These are phyloP conservation scores for Andricus quercusramuli DNA, from an alignment of 2,888 invertebrate species.

Conservation along the genomic window DNA sequence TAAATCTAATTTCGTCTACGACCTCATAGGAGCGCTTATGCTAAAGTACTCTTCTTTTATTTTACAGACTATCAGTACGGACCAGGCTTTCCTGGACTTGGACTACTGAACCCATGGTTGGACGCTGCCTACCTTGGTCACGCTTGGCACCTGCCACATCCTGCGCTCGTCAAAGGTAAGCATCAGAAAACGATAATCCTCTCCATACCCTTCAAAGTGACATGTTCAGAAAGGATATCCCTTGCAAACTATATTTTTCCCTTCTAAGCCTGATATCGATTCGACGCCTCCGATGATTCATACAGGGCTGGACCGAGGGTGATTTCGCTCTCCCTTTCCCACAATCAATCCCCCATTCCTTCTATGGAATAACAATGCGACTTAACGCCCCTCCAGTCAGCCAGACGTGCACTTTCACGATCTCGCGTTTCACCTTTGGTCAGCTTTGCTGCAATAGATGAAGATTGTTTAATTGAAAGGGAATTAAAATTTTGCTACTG, in stretches of 20 bases:
- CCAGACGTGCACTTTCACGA: not conserved
- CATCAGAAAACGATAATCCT: conserved; percentile 49
- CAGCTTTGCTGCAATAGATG: conserved; percentile 25
- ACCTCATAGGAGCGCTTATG: not conserved
- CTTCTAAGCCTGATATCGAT: conserved; percentile 62
- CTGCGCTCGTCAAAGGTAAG: conserved; percentile 84
- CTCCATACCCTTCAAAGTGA: not conserved
- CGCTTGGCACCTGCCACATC: conserved; percentile 81
- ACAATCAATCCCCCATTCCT: conserved; percentile 61
- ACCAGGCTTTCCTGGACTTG: conserved; percentile 81
- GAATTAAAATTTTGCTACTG: not conserved
- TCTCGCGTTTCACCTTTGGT: conserved; percentile 39
- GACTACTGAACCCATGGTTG: conserved; percentile 90
- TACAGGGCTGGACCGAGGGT: conserved; percentile 72
- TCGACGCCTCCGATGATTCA: conserved; percentile 71
- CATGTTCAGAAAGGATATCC: conserved; percentile 23
- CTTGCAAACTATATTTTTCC: not conserved
- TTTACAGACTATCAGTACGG: conserved; percentile 89
- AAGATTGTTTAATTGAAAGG: not conserved
- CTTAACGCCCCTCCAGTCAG: conserved; percentile 51
- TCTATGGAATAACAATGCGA: conserved; percentile 69
- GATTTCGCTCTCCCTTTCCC: conserved; percentile 68
- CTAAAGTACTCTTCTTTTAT: conserved; percentile 44
- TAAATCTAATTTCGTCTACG: conserved; percentile 37
- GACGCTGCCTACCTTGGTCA: conserved; percentile 92